These are phyloP conservation scores for Spheniscus mendiculus DNA, from an alignment of 2,113 vertebrate species.

Conservation along the genomic window DNA sequence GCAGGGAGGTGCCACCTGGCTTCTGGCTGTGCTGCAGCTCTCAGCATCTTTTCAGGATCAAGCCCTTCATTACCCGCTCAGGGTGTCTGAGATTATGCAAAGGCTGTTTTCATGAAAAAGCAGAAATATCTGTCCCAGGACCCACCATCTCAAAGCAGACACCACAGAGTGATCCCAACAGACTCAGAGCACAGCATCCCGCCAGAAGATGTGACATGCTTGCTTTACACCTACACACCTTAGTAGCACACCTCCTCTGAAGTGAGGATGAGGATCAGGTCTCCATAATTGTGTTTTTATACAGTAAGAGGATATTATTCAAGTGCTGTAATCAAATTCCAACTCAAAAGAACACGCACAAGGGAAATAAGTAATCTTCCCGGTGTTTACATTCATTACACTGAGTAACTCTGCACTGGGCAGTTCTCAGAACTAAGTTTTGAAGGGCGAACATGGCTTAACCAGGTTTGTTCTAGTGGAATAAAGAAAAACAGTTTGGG, in stretches of 20 bases:
- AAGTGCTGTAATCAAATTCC: background rate
- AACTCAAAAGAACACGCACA: background rate
- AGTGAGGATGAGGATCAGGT: background rate
- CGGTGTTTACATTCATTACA: constrained; percentile 15
- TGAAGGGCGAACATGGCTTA: constrained; percentile 10
- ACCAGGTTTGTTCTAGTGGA: background rate
- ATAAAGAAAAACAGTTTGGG: background rate
- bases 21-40: background rate
- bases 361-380: constrained; percentile 25
- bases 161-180: background rate
- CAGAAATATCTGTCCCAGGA: background rate
- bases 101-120: background rate
- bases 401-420: background rate
- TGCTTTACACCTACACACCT: background rate
- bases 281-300: background rate
- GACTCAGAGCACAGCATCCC: background rate
- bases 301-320: background rate
- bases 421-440: background rate
- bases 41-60: background rate
- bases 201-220: accelerated
- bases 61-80: background rate
- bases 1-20: background rate
- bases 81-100: background rate
- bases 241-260: background rate
- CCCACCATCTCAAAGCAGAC: background rate